Conservation (phyloP, 2,888 invertebrate species). For the Sinhomidia bicolor region DNA sequence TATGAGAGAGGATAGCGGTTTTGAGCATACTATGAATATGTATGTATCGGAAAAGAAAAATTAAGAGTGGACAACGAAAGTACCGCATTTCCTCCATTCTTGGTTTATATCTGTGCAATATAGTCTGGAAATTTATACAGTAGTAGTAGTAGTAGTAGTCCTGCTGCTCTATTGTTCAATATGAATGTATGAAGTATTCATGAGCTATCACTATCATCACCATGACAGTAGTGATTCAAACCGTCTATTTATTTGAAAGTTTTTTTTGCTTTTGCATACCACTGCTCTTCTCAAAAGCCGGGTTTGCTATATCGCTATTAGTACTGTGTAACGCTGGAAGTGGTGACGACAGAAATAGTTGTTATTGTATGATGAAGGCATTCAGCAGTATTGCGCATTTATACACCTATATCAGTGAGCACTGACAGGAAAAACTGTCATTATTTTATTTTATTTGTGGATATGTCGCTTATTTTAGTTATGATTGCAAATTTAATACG, state of each 20-base stretch:
- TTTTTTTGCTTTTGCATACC: not conserved
- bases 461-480: too few species aligned
- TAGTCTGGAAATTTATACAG: too few species aligned
- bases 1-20: too few species aligned
- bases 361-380: not conserved
- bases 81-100: not conserved
- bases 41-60: not conserved
- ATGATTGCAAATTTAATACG: not conserved
- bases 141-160: not conserved
- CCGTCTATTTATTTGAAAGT: not conserved
- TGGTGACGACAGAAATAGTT: not conserved
- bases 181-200: slow-evolving; percentile 14
- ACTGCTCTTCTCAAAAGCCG: not conserved
- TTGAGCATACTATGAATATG: not conserved
- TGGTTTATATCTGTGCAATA: not conserved
- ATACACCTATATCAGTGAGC: too few species aligned
- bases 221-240: not conserved
- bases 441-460: too few species aligned
- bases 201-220: slow-evolving; percentile 4
- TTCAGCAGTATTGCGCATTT: too few species aligned
- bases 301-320: not conserved
- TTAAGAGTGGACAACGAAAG: not conserved
- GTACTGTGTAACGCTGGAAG: not conserved
- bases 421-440: too few species aligned
- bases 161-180: too few species aligned